Evolutionary conservation across 1,140 invertebrate genomes (phyloP).

Genomic region (Sarcophaga peregrina): DNA sequence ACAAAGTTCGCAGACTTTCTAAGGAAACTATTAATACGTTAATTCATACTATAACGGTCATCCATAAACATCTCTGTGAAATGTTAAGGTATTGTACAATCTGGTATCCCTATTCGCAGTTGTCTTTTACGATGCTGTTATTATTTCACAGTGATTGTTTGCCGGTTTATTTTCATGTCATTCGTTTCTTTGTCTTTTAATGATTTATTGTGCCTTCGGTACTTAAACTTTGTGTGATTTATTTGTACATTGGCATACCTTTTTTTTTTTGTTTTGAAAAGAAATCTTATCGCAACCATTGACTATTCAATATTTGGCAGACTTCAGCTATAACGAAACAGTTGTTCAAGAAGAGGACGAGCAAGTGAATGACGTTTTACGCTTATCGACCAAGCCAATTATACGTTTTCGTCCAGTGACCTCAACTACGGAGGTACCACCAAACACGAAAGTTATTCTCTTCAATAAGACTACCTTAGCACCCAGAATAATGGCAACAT

Average conservation of each 20-base stretch:
- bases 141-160: not conserved
- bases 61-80: too few species aligned
- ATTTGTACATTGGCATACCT: not conserved
- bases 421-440: not conserved
- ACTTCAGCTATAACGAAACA: slow-evolving; percentile 37
- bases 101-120: too few species aligned
- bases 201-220: not conserved
- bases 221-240: not conserved
- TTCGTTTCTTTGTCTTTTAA: not conserved
- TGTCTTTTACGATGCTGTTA: not conserved
- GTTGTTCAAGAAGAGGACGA: not conserved
- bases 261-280: not conserved
- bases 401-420: slow-evolving; percentile 47
- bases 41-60: too few species aligned
- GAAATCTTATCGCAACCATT: not conserved
- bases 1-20: too few species aligned
- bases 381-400: slow-evolving; percentile 60
- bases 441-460: slow-evolving; percentile 26
- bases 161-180: not conserved
- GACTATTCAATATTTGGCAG: not conserved
- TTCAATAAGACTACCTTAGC: slow-evolving; percentile 47
- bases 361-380: slow-evolving; percentile 47
- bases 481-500: slow-evolving; percentile 54
- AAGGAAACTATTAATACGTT: too few species aligned
- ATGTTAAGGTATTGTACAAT: too few species aligned